These are phyloP conservation scores for Pollenia amentaria DNA, from an alignment of 2,888 invertebrate species.

Conservation along the genomic window DNA sequence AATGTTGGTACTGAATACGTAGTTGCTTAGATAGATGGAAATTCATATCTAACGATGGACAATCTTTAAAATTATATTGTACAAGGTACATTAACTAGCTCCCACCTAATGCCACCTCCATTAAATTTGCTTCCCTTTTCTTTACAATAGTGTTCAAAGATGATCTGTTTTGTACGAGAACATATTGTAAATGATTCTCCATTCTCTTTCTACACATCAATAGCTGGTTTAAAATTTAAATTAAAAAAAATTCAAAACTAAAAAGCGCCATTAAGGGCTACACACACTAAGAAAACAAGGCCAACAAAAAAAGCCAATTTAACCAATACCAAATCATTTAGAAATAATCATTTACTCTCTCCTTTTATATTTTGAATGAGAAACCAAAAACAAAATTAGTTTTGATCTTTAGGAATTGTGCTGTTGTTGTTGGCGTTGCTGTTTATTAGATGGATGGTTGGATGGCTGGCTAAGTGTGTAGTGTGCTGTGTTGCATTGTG, in stretches of 20 bases:
- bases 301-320: constrained; percentile 60
- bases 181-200: constrained; percentile 35
- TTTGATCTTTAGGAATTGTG: constrained; percentile 40
- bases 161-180: constrained; percentile 64
- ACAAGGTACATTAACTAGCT: neutral
- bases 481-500: constrained; percentile 5
- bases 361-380: constrained; percentile 22
- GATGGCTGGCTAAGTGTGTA: constrained; percentile 54
- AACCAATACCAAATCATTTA: constrained; percentile 38
- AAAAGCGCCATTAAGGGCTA: constrained; percentile 81
- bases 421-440: constrained; percentile 30
- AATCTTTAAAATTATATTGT: too few relatives aligned
- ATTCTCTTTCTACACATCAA: constrained; percentile 11
- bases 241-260: constrained; percentile 63
- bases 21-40: too few relatives aligned
- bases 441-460: constrained; percentile 63
- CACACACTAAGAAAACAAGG: constrained; percentile 77
- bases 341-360: constrained; percentile 11
- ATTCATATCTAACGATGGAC: too few relatives aligned
- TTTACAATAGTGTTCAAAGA: constrained; percentile 53
- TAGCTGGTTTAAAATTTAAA: too few relatives aligned
- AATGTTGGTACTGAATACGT: too few relatives aligned
- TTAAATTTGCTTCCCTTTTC: neutral
- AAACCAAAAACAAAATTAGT: constrained; percentile 26
- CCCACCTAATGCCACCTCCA: constrained; percentile 37